These are phyloP conservation scores for Enteromius treurensis DNA, from an alignment of 2,797 vertebrate species.

Conservation along the genomic window DNA sequence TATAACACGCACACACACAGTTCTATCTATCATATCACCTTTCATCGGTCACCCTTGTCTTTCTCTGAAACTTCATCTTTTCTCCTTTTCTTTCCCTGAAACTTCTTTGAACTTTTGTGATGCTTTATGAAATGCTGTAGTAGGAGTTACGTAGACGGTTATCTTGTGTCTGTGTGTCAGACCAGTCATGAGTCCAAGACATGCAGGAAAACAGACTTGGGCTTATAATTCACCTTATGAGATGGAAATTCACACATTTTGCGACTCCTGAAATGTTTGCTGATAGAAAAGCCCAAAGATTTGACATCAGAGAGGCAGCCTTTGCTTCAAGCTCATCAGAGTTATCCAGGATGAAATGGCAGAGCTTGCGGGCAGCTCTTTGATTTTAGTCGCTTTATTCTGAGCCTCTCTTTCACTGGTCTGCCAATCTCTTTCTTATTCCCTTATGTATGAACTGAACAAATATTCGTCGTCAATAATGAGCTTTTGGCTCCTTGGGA, in stretches of 20 bases:
- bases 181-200: not conserved
- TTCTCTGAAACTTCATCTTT: conserved; percentile 1
- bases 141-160: not conserved
- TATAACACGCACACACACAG: not conserved
- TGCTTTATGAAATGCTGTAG: conserved; percentile 3
- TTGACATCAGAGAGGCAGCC: not conserved
- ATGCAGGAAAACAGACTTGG: not conserved
- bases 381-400: not conserved
- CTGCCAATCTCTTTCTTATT: not conserved
- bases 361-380: not conserved
- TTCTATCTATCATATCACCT: not conserved
- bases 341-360: not conserved
- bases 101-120: conserved; percentile 26
- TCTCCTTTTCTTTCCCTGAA: conserved; percentile 5
- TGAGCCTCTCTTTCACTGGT: not conserved
- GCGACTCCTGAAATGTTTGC: not conserved
- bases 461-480: conserved; percentile 20
- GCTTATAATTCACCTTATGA: conserved; percentile 21
- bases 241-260: not conserved
- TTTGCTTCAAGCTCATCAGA: conserved; percentile 21
- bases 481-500: not conserved
- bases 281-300: not conserved
- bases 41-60: conserved; percentile 1
- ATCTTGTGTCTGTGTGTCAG: not conserved
- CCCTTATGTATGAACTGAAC: conserved; percentile 14